Conservation (phyloP, 92 coral and sea anemone species). For the Parazoanthus darwini region DNA sequence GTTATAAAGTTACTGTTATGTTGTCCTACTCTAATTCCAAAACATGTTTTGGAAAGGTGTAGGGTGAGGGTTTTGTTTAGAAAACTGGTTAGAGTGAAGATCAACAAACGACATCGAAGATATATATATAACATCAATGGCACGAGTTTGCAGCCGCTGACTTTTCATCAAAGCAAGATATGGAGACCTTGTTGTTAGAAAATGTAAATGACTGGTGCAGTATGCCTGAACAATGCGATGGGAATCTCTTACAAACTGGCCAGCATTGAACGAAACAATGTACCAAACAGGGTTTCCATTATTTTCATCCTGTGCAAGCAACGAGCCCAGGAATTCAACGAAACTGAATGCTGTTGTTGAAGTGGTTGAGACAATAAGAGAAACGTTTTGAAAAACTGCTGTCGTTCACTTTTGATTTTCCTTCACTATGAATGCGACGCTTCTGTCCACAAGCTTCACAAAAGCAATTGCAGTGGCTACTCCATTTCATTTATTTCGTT, state of each 20-base stretch:
- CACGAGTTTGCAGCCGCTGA: not conserved
- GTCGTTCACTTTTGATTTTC: not conserved
- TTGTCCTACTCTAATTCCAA: not conserved
- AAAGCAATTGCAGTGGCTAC: not conserved
- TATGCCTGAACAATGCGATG: not conserved
- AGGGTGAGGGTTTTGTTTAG: not conserved
- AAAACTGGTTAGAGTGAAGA: not conserved
- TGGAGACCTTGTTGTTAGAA: not conserved
- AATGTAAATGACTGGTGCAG: too few species aligned
- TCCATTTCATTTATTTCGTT: not conserved
- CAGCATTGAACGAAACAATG: not conserved
- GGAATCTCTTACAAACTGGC: too few species aligned
- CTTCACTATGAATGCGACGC: not conserved
- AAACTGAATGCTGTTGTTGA: too few species aligned
- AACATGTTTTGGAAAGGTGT: not conserved
- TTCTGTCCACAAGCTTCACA: not conserved
- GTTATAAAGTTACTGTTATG: slow-evolving; percentile 3
- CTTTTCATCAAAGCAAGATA: not conserved
- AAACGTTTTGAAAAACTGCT: too few species aligned
- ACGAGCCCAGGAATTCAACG: too few species aligned
- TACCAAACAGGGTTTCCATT: not conserved
- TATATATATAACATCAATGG: not conserved
- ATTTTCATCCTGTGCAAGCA: too few species aligned
- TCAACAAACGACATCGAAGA: not conserved
- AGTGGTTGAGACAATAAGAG: not conserved